Conservation (phyloP, 2,797 vertebrate species). For the Anguilla megastoma region DNA sequence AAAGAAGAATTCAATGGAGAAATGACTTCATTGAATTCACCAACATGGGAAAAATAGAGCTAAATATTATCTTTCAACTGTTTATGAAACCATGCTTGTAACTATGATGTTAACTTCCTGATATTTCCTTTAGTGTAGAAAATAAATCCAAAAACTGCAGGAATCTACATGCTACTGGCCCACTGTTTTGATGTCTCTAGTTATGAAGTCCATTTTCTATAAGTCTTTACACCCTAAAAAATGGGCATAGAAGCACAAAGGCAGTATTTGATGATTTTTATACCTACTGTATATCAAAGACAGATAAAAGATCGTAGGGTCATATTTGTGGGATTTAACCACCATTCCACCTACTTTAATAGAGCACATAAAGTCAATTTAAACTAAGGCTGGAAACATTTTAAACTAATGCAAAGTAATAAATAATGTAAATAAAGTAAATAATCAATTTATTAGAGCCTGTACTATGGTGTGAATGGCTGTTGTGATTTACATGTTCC, state of each 20-base stretch:
- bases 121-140: background rate
- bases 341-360: too few species aligned
- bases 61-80: background rate
- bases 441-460: background rate
- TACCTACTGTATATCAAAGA: background rate
- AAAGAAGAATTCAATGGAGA: background rate
- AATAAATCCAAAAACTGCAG: background rate
- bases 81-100: conserved; percentile 1
- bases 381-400: background rate
- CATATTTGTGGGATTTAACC: too few species aligned
- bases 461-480: background rate
- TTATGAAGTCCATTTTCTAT: too few species aligned
- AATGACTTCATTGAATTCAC: background rate
- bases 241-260: too few species aligned
- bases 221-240: too few species aligned
- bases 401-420: background rate
- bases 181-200: background rate
- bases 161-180: background rate
- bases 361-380: background rate
- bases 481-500: background rate
- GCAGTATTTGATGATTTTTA: background rate
- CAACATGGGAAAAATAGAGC: background rate
- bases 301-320: background rate
- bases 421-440: background rate
- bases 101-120: background rate